A percentile compares a stretch with the other conserved stretches of the same genome.
Conservation (phyloP, 2,797 vertebrate genomes). For the Pseudochirops corinnae region DNA sequence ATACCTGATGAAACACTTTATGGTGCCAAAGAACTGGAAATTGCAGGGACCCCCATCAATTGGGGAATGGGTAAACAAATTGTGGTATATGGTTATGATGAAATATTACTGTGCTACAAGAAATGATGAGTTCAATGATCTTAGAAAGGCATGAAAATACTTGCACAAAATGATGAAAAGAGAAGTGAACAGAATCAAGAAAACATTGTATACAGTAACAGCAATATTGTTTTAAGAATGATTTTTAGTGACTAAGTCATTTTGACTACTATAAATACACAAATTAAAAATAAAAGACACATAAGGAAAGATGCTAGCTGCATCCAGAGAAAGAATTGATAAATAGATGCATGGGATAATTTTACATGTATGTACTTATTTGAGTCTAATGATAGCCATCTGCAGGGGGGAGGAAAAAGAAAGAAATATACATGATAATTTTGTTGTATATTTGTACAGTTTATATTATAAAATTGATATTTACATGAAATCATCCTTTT, state of each 20-base stretch:
- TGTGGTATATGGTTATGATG: no score
- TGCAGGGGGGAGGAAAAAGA: background rate
- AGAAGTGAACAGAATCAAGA: background rate
- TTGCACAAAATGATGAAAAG: no score
- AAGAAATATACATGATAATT: background rate
- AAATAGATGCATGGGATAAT: background rate
- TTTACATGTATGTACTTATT: background rate
- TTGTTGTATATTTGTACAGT: background rate
- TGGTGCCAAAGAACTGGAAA: no score
- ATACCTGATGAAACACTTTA: background rate
- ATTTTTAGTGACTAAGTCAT: background rate
- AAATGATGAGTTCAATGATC: no score
- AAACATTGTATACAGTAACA: background rate
- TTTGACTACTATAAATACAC: background rate
- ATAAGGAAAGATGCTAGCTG: background rate
- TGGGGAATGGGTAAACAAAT: no score
- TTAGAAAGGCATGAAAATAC: no score
- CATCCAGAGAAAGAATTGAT: background rate
- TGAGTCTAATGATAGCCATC: background rate
- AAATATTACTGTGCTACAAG: no score
- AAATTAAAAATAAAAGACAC: background rate
- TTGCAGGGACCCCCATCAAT: no score
- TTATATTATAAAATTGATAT: background rate
- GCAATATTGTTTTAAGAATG: background rate
- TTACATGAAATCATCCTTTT: background rate